These are phyloP conservation scores for Halyomorpha halys DNA, from an alignment of 1,140 invertebrate genomes.

Conservation along the genomic window DNA sequence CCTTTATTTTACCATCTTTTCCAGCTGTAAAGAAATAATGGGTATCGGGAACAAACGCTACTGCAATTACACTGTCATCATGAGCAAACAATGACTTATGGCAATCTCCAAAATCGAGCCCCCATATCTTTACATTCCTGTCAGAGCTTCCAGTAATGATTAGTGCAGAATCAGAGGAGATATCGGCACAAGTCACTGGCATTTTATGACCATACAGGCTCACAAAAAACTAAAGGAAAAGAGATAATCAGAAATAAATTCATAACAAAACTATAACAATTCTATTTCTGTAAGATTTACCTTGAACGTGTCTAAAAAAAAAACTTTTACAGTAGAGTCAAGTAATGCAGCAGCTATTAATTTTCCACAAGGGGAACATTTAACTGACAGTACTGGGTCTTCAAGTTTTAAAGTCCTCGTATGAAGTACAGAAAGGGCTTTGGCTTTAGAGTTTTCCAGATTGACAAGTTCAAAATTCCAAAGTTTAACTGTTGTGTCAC, in stretches of 20 bases:
- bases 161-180: constrained; percentile 79
- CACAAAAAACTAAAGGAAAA: constrained; percentile 73
- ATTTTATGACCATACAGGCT: constrained; percentile 94
- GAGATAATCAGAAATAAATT: constrained; percentile 1
- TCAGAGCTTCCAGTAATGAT: constrained; percentile 92
- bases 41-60: constrained; percentile 81
- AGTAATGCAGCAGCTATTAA: constrained; percentile 82
- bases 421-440: constrained; percentile 70
- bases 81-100: constrained; percentile 81
- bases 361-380: constrained; percentile 73
- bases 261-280: too few species aligned
- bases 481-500: constrained; percentile 83
- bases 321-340: constrained; percentile 91
- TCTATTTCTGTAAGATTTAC: constrained; percentile 38
- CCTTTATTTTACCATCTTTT: constrained; percentile 87
- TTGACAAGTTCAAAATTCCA: constrained; percentile 84
- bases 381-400: constrained; percentile 73
- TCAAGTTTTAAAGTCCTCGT: constrained; percentile 73
- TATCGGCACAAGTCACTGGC: constrained; percentile 87
- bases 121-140: constrained; percentile 95
- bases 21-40: constrained; percentile 89
- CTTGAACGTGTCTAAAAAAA: constrained; percentile 89
- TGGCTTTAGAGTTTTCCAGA: constrained; percentile 45
- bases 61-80: constrained; percentile 82
- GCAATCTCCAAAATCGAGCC: constrained; percentile 96